phyloP scores from a whole-genome alignment of 2,888 invertebrate genomes.

The Perizoma flavofasciatum region DNA sequence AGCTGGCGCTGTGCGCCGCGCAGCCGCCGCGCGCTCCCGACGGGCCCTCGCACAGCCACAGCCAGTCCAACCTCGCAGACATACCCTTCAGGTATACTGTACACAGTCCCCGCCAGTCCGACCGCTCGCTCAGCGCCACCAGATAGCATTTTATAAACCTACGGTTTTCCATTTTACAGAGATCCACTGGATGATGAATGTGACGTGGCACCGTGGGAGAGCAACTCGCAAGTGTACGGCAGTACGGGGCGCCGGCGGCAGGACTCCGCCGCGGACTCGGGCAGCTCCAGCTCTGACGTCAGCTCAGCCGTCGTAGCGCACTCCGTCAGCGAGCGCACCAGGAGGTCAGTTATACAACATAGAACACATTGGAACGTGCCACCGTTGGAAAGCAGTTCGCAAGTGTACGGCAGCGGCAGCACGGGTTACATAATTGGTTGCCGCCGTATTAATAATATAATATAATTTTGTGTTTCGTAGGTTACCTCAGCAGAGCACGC shows the following conservation, averaged over 20 bases:
- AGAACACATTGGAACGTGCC: constrained; percentile 44
- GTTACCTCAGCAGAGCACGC: constrained; percentile 87
- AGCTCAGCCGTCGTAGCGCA: constrained; percentile 84
- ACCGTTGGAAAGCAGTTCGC: constrained; percentile 67
- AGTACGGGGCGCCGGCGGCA: constrained; percentile 77
- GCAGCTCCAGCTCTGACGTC: constrained; percentile 90
- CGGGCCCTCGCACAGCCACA: constrained; percentile 95
- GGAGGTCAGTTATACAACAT: neutral
- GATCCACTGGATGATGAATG: constrained; percentile 71
- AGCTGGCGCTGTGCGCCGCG: constrained; percentile 88
- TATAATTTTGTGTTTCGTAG: constrained; percentile 49
- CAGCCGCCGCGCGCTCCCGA: constrained; percentile 81
- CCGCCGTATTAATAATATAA: constrained; percentile 47
- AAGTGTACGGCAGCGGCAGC: constrained; percentile 52
- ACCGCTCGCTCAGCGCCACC: no score
- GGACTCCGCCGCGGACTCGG: constrained; percentile 88
- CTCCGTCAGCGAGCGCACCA: constrained; percentile 61
- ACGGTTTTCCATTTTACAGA: constrained; percentile 43
- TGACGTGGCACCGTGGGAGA: constrained; percentile 69
- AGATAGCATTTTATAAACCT: neutral
- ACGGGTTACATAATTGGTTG: constrained; percentile 44
- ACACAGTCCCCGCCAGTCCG: constrained; percentile 76
- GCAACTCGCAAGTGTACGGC: constrained; percentile 59
- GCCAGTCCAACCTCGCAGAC: constrained; percentile 95
- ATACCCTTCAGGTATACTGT: constrained; percentile 88